Evolutionary conservation across 2,888 invertebrate genomes (phyloP).

Genomic region (Leucoma salicis): DNA sequence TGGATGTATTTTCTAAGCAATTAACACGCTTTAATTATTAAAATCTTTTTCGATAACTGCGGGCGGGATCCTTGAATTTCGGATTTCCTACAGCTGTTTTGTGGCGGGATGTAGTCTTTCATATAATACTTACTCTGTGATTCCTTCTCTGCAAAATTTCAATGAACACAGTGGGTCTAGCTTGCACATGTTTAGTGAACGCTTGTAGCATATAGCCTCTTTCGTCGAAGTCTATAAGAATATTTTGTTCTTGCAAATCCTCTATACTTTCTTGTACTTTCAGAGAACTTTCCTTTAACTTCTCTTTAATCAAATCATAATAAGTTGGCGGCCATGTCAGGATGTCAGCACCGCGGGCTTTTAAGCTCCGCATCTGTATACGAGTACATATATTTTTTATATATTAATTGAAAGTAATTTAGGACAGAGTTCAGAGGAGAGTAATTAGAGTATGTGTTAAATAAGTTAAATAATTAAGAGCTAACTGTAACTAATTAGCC

Average conservation of each 20-base stretch:
- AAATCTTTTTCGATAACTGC: too few species aligned
- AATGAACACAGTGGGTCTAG: conserved; percentile 96
- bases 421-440: too few species aligned
- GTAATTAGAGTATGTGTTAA: too few species aligned
- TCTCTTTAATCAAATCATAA: conserved; percentile 90
- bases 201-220: conserved; percentile 98
- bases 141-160: conserved; percentile 97
- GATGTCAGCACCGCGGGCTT: conserved; percentile 93
- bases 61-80: too few species aligned
- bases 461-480: too few species aligned
- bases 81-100: too few species aligned
- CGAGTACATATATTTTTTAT: too few species aligned
- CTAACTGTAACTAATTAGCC: too few species aligned
- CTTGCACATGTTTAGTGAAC: conserved; percentile 97
- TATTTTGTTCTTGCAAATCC: conserved; percentile 90
- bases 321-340: conserved; percentile 94
- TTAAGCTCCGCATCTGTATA: conserved; percentile 85
- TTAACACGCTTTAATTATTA: too few species aligned
- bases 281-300: conserved; percentile 87
- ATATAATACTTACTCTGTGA: conserved; percentile 89
- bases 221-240: conserved; percentile 98
- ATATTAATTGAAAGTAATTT: too few species aligned
- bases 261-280: conserved; percentile 88
- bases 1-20: too few species aligned
- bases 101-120: too few species aligned